These are phyloP conservation scores for Holothuria glaberrima DNA, from an alignment of 35 echinoderm and acorn worm genomes.

Conservation along the genomic window DNA sequence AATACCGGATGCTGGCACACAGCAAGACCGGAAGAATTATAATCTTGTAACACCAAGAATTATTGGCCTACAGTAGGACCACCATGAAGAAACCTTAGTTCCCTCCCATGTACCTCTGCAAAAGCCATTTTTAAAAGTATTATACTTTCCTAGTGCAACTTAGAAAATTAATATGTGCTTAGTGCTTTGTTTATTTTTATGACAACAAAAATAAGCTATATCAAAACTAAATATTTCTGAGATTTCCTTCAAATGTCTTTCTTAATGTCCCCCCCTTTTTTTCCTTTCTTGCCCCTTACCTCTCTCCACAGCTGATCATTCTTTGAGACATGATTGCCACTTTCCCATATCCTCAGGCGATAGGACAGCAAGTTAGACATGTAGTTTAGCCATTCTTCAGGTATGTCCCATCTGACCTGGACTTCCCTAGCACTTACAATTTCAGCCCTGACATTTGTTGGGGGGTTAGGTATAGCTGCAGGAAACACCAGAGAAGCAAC, in stretches of 20 bases:
- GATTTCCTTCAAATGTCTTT: not conserved
- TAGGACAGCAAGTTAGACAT: slow-evolving; percentile 22
- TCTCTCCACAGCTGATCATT: not conserved
- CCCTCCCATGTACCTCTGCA: too few species aligned
- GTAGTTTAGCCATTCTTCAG: slow-evolving; percentile 14
- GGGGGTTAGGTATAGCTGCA: slow-evolving; percentile 51
- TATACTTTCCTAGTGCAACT: too few species aligned
- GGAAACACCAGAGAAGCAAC: too few species aligned
- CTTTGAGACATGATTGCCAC: not conserved
- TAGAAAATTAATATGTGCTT: too few species aligned
- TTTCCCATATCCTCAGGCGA: slow-evolving; percentile 22
- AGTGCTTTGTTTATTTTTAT: not conserved
- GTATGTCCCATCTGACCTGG: slow-evolving; percentile 31
- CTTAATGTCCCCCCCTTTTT: not conserved
- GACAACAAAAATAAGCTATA: too few species aligned
- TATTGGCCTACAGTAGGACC: too few species aligned
- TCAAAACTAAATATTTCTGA: not conserved
- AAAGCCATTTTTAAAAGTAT: too few species aligned
- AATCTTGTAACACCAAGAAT: too few species aligned
- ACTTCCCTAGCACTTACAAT: slow-evolving; percentile 10
- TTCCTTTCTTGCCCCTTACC: not conserved
- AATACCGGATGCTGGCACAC: too few species aligned
- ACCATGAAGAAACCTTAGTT: too few species aligned
- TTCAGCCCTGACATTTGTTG: slow-evolving; percentile 39
- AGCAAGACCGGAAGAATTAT: too few species aligned